Evolutionary conservation across 2,888 invertebrate species (phyloP).

Genomic region (Phania funesta): DNA sequence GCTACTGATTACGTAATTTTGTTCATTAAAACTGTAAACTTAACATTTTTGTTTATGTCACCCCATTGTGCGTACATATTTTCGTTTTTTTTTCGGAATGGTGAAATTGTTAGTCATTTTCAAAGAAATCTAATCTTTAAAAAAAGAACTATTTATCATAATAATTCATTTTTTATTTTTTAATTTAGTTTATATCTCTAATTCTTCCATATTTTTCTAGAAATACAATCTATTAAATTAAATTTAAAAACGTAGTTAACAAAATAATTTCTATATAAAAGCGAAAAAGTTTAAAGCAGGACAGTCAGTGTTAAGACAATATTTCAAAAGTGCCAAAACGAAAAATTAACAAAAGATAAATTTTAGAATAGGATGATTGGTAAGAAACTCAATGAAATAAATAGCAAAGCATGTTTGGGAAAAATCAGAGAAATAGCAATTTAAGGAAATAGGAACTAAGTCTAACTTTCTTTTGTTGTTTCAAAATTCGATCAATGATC

Average conservation of each 20-base stretch:
- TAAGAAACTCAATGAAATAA: background rate
- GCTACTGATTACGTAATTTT: no score
- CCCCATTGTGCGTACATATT: background rate
- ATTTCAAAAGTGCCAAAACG: background rate
- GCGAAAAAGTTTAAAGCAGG: background rate
- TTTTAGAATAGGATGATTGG: background rate
- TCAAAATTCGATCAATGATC: no score
- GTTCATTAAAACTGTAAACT: background rate
- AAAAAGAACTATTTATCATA: background rate
- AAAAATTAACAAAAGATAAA: background rate
- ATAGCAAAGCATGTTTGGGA: background rate
- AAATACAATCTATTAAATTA: background rate
- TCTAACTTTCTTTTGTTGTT: no score
- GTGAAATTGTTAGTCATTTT: background rate
- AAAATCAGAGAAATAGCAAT: background rate
- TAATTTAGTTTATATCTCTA: background rate
- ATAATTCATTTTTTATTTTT: background rate
- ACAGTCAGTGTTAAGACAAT: slow-evolving; percentile 5
- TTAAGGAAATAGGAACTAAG: background rate
- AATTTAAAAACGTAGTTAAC: background rate
- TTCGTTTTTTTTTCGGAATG: background rate
- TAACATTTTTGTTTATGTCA: background rate
- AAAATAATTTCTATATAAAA: slow-evolving; percentile 22
- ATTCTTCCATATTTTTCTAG: slow-evolving; percentile 8
- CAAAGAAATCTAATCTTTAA: slow-evolving; percentile 13